A percentile compares a stretch with the other conserved stretches of the same genome.
Evolutionary conservation across 1,140 invertebrate species (phyloP).

Genomic region (Phortica variegata): DNA sequence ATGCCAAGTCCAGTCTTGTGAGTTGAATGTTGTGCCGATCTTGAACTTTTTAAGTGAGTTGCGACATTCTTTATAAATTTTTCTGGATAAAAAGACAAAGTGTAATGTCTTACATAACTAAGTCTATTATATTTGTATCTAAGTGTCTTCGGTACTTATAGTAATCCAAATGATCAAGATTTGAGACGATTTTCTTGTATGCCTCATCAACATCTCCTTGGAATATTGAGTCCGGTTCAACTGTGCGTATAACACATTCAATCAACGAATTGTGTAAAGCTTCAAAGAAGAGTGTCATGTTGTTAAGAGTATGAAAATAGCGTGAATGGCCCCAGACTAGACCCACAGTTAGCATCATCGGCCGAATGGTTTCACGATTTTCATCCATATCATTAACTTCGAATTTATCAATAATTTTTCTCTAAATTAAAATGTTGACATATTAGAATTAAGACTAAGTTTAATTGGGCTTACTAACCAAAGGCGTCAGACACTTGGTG

Average conservation of each 20-base stretch:
- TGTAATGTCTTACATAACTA: too few species aligned
- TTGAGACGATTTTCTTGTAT: slow-evolving; percentile 51
- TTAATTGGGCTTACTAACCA: slow-evolving; percentile 45
- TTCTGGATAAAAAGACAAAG: slow-evolving; percentile 34
- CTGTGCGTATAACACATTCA: slow-evolving; percentile 56
- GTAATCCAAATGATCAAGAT: slow-evolving; percentile 56
- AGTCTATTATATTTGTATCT: too few species aligned
- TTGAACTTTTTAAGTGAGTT: slow-evolving; percentile 58
- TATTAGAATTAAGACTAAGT: background rate
- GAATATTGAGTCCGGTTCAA: slow-evolving; percentile 65
- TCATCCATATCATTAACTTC: slow-evolving; percentile 72
- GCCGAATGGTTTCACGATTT: slow-evolving; percentile 63
- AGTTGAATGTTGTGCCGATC: slow-evolving; percentile 43
- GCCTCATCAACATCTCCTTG: slow-evolving; percentile 67
- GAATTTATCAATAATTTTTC: slow-evolving; percentile 67
- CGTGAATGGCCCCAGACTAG: slow-evolving; percentile 81
- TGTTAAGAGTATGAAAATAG: slow-evolving; percentile 76
- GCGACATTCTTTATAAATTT: slow-evolving; percentile 61
- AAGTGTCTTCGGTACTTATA: too few species aligned
- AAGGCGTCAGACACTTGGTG: slow-evolving; percentile 65
- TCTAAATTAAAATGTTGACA: slow-evolving; percentile 12
- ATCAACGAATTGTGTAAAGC: slow-evolving; percentile 75
- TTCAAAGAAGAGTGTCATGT: slow-evolving; percentile 72
- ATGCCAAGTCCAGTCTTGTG: slow-evolving; percentile 69
- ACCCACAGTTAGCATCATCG: slow-evolving; percentile 73